Evolutionary conservation across 2,113 vertebrate genomes (phyloP).

Genomic region (Sphaerodactylus townsendi): DNA sequence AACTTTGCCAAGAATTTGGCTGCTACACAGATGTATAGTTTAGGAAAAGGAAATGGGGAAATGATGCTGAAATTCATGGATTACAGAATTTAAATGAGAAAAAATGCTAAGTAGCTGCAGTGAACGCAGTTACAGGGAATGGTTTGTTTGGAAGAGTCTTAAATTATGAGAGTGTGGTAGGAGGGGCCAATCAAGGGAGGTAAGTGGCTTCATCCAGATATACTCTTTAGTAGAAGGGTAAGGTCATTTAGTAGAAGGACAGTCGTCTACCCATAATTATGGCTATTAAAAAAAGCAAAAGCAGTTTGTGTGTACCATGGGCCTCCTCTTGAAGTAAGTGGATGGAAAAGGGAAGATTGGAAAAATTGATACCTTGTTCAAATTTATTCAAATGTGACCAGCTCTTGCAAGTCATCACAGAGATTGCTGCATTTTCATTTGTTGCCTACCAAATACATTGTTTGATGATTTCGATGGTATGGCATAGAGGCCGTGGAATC

Average conservation of each 20-base stretch:
- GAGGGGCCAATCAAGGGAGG: background rate
- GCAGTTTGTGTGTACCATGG: conserved; percentile 1
- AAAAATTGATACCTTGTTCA: conserved; percentile 51
- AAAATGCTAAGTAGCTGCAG: background rate
- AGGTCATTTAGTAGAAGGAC: background rate
- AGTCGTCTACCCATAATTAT: conserved; percentile 50
- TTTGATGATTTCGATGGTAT: conserved; percentile 8
- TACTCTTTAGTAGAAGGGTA: background rate
- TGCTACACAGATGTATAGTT: background rate
- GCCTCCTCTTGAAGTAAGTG: conserved; percentile 16
- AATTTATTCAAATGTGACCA: conserved; percentile 1
- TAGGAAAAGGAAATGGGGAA: background rate
- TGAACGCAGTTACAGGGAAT: background rate
- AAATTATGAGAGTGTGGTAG: background rate
- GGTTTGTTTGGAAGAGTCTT: background rate
- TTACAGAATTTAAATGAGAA: background rate
- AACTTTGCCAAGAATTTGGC: too few species aligned
- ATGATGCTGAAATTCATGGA: background rate
- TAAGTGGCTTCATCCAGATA: conserved; percentile 3
- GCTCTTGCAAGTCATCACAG: background rate
- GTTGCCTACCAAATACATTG: conserved; percentile 15
- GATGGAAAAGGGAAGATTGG: conserved; percentile 10
- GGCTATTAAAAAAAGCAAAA: conserved; percentile 50
- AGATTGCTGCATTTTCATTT: conserved; percentile 6
- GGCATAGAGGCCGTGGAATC: background rate